These are phyloP conservation scores for Papilio protenor DNA, from an alignment of 2,888 invertebrate species.

Conservation along the genomic window DNA sequence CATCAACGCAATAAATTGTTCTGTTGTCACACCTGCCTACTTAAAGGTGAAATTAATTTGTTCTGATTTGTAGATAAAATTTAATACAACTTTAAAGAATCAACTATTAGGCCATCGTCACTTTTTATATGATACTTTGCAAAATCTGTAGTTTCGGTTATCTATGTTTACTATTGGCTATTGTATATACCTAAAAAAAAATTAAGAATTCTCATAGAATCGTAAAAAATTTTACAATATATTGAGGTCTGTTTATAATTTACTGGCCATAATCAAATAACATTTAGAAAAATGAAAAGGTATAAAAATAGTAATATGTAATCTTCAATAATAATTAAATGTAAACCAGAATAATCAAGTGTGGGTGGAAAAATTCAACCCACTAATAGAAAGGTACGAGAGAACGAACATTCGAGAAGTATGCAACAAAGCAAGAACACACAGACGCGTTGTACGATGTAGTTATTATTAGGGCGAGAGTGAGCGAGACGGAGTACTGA, in stretches of 20 bases:
- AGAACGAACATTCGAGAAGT: slow-evolving; percentile 28
- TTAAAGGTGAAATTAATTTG: too few relatives aligned
- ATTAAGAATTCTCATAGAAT: neutral
- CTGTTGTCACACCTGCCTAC: neutral
- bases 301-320: too few relatives aligned
- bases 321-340: too few relatives aligned
- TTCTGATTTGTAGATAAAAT: neutral
- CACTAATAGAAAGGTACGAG: too few relatives aligned
- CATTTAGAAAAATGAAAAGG: too few relatives aligned
- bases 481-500: slow-evolving; percentile 61
- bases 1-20: neutral
- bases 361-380: too few relatives aligned
- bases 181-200: neutral
- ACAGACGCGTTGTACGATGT: slow-evolving; percentile 46
- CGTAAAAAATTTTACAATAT: neutral
- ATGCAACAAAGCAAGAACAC: slow-evolving; percentile 56
- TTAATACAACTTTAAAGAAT: neutral
- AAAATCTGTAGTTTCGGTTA: neutral
- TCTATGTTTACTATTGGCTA: neutral
- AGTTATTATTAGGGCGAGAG: slow-evolving; percentile 76
- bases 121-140: neutral
- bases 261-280: too few relatives aligned
- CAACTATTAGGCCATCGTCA: neutral
- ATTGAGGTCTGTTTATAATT: neutral
- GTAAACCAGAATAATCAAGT: too few relatives aligned